Percentiles rank a stretch among this genome's conserved stretches.
Evolutionary conservation across 1,140 invertebrate species (phyloP).

Genomic region (Myzus persicae): DNA sequence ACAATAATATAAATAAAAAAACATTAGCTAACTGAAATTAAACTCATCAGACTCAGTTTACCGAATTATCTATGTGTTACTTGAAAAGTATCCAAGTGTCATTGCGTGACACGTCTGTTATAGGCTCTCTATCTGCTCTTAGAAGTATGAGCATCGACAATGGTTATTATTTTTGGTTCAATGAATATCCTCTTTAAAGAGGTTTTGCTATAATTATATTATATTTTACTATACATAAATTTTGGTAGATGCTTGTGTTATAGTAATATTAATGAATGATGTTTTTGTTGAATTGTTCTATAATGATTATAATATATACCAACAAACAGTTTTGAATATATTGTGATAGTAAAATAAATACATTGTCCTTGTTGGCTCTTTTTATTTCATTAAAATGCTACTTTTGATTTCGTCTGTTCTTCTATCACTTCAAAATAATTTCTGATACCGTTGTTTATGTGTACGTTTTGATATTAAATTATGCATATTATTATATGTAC

Average conservation of each 20-base stretch:
- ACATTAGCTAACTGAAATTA: background rate
- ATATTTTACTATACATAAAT: background rate
- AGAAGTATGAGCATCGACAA: background rate
- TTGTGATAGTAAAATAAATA: background rate
- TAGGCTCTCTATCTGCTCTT: background rate
- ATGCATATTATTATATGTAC: background rate
- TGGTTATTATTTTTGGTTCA: no score
- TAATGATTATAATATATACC: no score
- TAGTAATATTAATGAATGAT: background rate
- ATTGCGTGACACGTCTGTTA: background rate
- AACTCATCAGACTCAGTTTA: background rate
- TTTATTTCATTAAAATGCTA: background rate
- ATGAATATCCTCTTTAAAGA: no score
- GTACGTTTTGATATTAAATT: background rate
- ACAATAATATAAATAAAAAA: no score
- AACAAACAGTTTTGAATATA: background rate
- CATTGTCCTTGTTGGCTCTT: background rate
- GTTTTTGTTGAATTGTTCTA: no score
- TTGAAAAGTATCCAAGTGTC: background rate
- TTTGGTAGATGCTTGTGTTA: background rate
- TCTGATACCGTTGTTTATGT: background rate
- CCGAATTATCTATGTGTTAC: no score
- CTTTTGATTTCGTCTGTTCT: background rate
- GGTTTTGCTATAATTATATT: no score
- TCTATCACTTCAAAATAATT: background rate